Conservation (phyloP, 2,888 invertebrate species). For the Imbricaverruca yamaguchii region DNA sequence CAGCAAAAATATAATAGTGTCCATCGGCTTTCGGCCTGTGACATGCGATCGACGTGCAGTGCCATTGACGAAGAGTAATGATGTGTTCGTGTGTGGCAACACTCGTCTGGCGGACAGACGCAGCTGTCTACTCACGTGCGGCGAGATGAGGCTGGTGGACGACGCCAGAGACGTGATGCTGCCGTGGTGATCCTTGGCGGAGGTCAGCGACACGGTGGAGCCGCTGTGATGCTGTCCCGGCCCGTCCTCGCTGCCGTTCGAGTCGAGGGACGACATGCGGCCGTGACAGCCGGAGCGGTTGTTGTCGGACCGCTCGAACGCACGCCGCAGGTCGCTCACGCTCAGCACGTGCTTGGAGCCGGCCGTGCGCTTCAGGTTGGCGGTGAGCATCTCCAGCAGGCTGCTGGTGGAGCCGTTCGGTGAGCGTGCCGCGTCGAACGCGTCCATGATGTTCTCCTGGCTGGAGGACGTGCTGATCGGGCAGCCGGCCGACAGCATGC, state of each 20-base stretch:
- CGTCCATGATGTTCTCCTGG: constrained; percentile 18
- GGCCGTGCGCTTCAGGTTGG: constrained; percentile 22
- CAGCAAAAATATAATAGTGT: too few relatives aligned
- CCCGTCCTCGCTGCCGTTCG: constrained; percentile 47
- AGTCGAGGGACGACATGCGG: constrained; percentile 50
- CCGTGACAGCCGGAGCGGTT: constrained; percentile 38
- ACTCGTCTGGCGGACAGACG: too few relatives aligned
- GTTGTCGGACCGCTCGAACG: constrained; percentile 47
- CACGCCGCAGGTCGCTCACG: constrained; percentile 53
- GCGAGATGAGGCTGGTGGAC: constrained; percentile 51
- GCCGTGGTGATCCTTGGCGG: constrained; percentile 46
- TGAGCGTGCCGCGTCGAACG: background rate
- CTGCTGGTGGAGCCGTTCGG: constrained; percentile 11
- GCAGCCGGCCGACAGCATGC: background rate
- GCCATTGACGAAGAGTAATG: too few relatives aligned
- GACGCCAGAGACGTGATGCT: constrained; percentile 53
- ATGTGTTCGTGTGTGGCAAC: too few relatives aligned
- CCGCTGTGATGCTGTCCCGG: constrained; percentile 29
- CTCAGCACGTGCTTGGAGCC: constrained; percentile 39
- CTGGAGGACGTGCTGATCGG: background rate
- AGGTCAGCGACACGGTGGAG: background rate
- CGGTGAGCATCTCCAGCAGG: constrained; percentile 7
- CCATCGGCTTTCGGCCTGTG: too few relatives aligned
- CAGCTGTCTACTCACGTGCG: constrained; percentile 41
- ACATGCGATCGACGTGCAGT: too few relatives aligned